Evolutionary conservation across 2,888 invertebrate species (phyloP), one percentile per base, ranked within the genome.

Genomic region (Myathropa florea): DNA sequence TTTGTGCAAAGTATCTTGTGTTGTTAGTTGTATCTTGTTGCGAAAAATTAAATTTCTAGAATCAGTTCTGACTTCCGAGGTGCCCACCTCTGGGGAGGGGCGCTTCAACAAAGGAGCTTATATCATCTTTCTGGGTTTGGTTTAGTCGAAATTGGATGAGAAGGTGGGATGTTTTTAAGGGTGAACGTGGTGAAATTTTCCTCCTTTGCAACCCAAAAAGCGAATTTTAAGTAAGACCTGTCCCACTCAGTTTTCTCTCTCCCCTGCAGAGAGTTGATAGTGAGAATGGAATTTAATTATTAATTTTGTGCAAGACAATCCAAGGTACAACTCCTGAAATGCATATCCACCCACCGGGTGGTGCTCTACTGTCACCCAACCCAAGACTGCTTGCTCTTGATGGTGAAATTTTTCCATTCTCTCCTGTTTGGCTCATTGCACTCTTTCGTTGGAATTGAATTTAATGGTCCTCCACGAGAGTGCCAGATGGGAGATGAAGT

Each of bases 221-320:
- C 30, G 78, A 82, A 64, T 75, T 73, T 78, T 70, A 78, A 82
- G 72, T 82, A 75, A 73, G 78, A 83, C 70, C 63, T 63, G 61
- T 75, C 70, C 75, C 75, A n/a, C 26, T 61, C 39, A 60, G 18
- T 33, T 24, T 33, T 26, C 39, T 14, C 14, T 55, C 12, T 24
- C 53, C n/a, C 30, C 33, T 24, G 23, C 60, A 26, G 73, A 63
- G 73, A 53, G 78, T 21, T 86, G 86, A 86, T 86, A 75, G 86
- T 83, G 70, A 86, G 79, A 86, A 86, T 78, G 86, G 86, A 86
- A 86, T 86, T 86, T 83, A 86, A 79, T 83, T 83, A 86, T 86
- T 86, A 61, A 86, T 86, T 61, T 75, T 79, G 78, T 86, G 78
- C 83, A 67, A 83, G 71, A 79, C 78, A 79, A 73, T 86, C 59